phyloP scores from a whole-genome alignment of 1,140 invertebrate species.

The Aphidius gifuensis region DNA sequence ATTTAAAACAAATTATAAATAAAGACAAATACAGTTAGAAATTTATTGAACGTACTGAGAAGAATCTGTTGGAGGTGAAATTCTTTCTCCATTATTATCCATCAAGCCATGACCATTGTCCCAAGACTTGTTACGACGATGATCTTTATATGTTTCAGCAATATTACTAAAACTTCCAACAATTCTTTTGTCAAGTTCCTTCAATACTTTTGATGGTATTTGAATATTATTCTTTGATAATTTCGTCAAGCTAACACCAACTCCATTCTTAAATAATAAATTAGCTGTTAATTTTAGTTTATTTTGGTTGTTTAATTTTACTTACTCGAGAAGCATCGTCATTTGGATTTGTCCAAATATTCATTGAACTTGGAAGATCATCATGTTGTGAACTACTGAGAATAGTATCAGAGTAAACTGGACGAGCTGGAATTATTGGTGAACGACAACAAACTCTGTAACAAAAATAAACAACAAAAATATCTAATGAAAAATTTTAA shows the following conservation, averaged over 20 bases:
- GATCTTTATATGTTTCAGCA: conserved; percentile 49
- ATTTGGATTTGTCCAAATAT: conserved; percentile 72
- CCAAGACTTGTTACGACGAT: conserved; percentile 51
- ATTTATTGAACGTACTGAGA: conserved; percentile 29
- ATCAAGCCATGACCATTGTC: conserved; percentile 45
- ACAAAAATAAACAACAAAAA: conserved; percentile 26
- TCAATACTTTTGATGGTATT: conserved; percentile 59
- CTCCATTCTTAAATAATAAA: conserved; percentile 6
- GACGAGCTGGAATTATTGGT: conserved; percentile 71
- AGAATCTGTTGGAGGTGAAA: conserved; percentile 31
- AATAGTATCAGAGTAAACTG: conserved; percentile 66
- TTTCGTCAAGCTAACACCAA: neutral
- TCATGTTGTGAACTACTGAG: conserved; percentile 48
- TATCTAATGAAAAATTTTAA: conserved; percentile 26
- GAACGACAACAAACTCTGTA: conserved; percentile 73
- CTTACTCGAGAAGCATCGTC: conserved; percentile 42
- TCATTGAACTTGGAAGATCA: conserved; percentile 52
- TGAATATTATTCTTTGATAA: neutral
- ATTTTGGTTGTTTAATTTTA: neutral
- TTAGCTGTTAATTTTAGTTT: conserved; percentile 15
- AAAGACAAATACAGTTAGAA: neutral
- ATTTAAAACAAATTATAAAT: too few relatives aligned
- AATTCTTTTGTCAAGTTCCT: conserved; percentile 62
- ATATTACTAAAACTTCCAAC: conserved; percentile 53
- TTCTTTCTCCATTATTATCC: conserved; percentile 36